These are phyloP conservation scores for Protobothrops flavoviridis DNA, from an alignment of 2,113 vertebrate genomes.

Conservation along the genomic window DNA sequence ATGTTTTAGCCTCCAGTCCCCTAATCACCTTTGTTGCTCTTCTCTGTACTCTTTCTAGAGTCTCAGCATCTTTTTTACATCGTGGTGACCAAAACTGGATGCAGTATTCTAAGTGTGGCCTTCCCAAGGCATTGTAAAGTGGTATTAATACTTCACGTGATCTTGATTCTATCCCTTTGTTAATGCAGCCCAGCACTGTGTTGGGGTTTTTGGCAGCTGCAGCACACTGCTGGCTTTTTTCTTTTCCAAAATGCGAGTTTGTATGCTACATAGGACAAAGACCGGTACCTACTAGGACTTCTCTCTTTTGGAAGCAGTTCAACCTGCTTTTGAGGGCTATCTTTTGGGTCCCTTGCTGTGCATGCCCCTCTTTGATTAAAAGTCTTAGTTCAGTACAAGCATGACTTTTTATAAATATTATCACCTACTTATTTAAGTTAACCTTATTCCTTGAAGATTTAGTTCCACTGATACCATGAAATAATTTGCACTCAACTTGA, in stretches of 20 bases:
- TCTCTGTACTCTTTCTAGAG: too few species aligned
- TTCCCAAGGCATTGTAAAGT: too few species aligned
- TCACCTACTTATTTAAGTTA: neutral
- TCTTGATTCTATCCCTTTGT: too few species aligned
- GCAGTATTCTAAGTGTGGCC: too few species aligned
- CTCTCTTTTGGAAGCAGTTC: neutral
- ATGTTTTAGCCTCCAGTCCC: too few species aligned
- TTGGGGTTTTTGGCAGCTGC: too few species aligned
- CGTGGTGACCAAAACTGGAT: too few species aligned
- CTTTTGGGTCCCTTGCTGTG: neutral
- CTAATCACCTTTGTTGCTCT: too few species aligned
- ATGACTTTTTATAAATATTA: neutral
- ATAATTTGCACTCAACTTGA: neutral
- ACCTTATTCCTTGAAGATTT: neutral
- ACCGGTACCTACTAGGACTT: neutral
- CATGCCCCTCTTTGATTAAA: neutral
- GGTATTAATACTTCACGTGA: too few species aligned
- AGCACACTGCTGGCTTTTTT: neutral
- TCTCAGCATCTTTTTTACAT: too few species aligned
- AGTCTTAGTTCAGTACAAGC: neutral
- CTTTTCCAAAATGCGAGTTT: neutral
- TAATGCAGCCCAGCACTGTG: too few species aligned
- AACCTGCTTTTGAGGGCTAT: neutral
- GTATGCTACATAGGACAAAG: neutral
- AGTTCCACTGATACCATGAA: neutral